A percentile compares a stretch with the other conserved stretches of the same genome.
These are phyloP conservation scores for Halictus rubicundus DNA, from an alignment of 1,140 invertebrate genomes.

Conservation along the genomic window DNA sequence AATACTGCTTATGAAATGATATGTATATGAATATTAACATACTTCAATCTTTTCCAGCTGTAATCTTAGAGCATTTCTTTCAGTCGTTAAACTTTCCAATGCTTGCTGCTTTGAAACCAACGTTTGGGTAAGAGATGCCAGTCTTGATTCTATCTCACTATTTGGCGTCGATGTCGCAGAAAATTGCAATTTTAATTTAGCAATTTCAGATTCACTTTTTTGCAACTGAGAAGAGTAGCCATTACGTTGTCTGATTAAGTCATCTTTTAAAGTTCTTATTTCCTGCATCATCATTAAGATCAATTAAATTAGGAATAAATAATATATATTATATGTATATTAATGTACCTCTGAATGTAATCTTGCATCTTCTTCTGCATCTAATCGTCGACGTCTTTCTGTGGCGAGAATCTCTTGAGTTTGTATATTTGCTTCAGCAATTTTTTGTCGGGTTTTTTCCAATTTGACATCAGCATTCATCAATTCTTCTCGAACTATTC, in stretches of 20 bases:
- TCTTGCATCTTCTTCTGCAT: constrained; percentile 83
- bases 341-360: constrained; percentile 79
- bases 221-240: constrained; percentile 80
- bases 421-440: constrained; percentile 71
- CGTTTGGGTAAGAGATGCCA: constrained; percentile 88
- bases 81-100: constrained; percentile 88
- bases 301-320: constrained; percentile 1
- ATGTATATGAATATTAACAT: constrained; percentile 49
- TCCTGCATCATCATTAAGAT: constrained; percentile 79
- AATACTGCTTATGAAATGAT: not conserved
- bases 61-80: constrained; percentile 89
- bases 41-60: constrained; percentile 91
- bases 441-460: constrained; percentile 75
- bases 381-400: constrained; percentile 81
- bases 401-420: constrained; percentile 82
- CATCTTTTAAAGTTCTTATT: constrained; percentile 82
- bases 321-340: constrained; percentile 7
- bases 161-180: constrained; percentile 81
- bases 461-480: constrained; percentile 77
- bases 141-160: constrained; percentile 85
- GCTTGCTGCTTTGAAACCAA: constrained; percentile 90
- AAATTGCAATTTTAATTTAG: constrained; percentile 82
- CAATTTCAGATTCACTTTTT: constrained; percentile 84
- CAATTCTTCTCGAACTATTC: constrained; percentile 82
- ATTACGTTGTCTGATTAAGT: constrained; percentile 81